Base-by-base conservation (phyloP, 2,797 vertebrate species). In the Dipus sagitta region DNA sequence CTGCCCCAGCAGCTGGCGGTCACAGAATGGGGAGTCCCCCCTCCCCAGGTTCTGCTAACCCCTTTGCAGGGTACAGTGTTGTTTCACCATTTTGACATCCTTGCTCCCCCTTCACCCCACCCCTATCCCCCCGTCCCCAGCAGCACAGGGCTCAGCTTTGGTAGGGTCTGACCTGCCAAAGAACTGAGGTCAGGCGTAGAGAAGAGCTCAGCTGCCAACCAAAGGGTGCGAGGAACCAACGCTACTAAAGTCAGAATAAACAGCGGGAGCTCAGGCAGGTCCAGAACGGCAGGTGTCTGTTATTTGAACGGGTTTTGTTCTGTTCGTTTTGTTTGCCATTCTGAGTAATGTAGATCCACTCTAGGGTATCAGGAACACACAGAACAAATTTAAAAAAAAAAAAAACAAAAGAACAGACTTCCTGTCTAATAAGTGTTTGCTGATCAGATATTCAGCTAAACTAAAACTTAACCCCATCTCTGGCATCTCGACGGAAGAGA, bases 1-100 rank as follows among this genome's bases (percentile, higher is more conserved):
- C 98, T 98, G 98, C 98, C 97, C 97, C 94, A 96, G 97, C 97
- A 97, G 95, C 96, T 96, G 80, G 97, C 96, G 93, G 97, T 97
- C 97, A 98, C 97, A n/a, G 38, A 96, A 88, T 81, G 83, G 96
- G 95, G 84, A 93, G 54, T 47, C 89, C 90, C 0, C 0, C 90
- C 0, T 1, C 32, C 28, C 38, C 23, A n/a, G 7, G 30, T 32
- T 64, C 76, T 28, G 65, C 87, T 13, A 58, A 71, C 67, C 47
- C 67, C 15, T 12, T 52, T 67, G 26, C 7, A 0, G 30, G 32
- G 6, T 14, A 21, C 47, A 34, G 38, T 21, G 15, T 47, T 64
- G 17, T 32, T 21, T 52, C 42, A 68, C 62, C 17, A 38, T 38
- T 26, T 24, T 64, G 20, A 64, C 23, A 64, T 64, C 24, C 7